phyloP scores from a whole-genome alignment of 2,888 invertebrate species.

The Polydrusus pterygomalis region DNA sequence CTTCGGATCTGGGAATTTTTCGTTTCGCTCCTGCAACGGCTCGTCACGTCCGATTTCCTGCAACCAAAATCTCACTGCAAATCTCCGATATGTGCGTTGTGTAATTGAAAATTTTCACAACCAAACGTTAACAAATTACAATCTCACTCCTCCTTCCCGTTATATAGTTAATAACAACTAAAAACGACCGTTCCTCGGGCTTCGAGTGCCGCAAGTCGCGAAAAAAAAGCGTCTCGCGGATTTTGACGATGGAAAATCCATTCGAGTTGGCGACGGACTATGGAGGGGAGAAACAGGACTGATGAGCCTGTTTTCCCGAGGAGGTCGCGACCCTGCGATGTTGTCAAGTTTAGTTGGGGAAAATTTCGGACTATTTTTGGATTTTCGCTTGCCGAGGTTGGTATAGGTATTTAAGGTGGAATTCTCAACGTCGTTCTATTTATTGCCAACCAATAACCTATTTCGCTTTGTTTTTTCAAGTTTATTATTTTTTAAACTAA shows the following conservation, averaged over 20 bases:
- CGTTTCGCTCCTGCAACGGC: not conserved
- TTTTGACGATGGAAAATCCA: constrained; percentile 25
- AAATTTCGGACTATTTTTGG: not conserved
- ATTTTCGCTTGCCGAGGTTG: too few species aligned
- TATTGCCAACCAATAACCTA: too few species aligned
- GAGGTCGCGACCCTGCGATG: constrained; percentile 48
- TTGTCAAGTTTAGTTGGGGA: constrained; percentile 12
- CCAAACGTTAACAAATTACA: not conserved
- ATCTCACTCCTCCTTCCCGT: not conserved
- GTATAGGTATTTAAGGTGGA: too few species aligned
- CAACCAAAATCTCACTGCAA: not conserved
- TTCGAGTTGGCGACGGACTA: constrained; percentile 13
- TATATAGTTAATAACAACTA: constrained; percentile 4
- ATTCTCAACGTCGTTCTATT: too few species aligned
- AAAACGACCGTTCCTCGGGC: not conserved
- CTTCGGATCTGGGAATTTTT: not conserved
- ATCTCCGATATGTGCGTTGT: not conserved
- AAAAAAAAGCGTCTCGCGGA: constrained; percentile 4
- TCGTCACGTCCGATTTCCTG: constrained; percentile 6
- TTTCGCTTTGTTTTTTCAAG: too few species aligned
- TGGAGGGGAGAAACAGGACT: constrained; percentile 46
- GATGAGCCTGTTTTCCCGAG: constrained; percentile 52
- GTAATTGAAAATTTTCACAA: constrained; percentile 13
- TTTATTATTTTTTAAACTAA: too few species aligned
- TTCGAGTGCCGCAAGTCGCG: not conserved